A percentile compares a stretch with the other conserved stretches of the same genome.
These are phyloP conservation scores for Aleiodes testaceus DNA, from an alignment of 2,888 invertebrate genomes.

Conservation along the genomic window DNA sequence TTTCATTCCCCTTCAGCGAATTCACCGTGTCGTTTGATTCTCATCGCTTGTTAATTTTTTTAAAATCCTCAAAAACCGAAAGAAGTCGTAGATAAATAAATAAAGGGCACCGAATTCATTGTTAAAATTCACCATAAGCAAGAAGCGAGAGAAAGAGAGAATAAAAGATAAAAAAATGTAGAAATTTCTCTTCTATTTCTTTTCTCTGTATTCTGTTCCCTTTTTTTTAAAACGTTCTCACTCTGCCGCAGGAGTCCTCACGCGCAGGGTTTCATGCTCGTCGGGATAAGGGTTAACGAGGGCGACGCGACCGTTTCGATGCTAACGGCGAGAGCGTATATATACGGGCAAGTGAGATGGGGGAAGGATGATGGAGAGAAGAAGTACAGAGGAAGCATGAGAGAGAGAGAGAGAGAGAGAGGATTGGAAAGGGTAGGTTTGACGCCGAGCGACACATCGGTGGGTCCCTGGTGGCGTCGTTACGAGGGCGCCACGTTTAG, in stretches of 20 bases:
- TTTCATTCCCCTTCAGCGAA: slow-evolving; percentile 52
- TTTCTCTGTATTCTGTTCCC: not conserved
- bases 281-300: slow-evolving; percentile 64
- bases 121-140: no score
- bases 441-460: slow-evolving; percentile 47
- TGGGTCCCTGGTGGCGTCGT: slow-evolving; percentile 68
- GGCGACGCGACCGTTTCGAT: slow-evolving; percentile 55
- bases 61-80: not conserved
- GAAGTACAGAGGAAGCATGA: not conserved
- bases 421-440: slow-evolving; percentile 14
- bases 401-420: slow-evolving; percentile 46
- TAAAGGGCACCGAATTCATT: no score
- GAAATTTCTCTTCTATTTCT: no score
- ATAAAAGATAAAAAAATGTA: no score
- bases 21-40: slow-evolving; percentile 24
- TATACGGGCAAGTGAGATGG: slow-evolving; percentile 24
- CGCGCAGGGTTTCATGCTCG: slow-evolving; percentile 55
- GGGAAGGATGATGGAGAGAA: slow-evolving; percentile 4
- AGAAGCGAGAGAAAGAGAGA: no score
- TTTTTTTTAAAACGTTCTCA: slow-evolving; percentile 29
- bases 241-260: slow-evolving; percentile 29
- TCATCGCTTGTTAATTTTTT: slow-evolving; percentile 24
- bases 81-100: no score
- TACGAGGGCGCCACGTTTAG: slow-evolving; percentile 70
- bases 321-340: slow-evolving; percentile 44